Conservation (phyloP, 2,888 invertebrate species). For the Xestoiulus laeticollis region DNA sequence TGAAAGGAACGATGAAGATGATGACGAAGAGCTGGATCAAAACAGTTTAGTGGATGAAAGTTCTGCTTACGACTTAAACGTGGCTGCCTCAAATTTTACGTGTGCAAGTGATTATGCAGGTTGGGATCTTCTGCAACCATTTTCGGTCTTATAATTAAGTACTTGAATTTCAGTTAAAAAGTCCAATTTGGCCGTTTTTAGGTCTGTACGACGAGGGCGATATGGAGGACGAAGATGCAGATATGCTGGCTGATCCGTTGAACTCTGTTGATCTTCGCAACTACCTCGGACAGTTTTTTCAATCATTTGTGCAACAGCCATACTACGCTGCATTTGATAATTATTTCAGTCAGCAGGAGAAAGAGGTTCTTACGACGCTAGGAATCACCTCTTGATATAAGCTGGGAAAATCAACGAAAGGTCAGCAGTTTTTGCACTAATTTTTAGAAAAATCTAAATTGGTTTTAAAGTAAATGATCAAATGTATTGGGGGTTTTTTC, state of each 20-base stretch:
- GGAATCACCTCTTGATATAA: slow-evolving; percentile 50
- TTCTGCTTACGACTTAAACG: not conserved
- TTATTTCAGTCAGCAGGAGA: slow-evolving; percentile 71
- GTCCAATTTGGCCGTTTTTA: not conserved
- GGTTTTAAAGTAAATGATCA: not conserved
- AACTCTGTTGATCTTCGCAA: slow-evolving; percentile 72
- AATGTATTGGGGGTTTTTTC: not conserved
- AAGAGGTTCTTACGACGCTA: slow-evolving; percentile 65
- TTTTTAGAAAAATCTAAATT: not conserved
- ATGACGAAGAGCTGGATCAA: slow-evolving; percentile 38
- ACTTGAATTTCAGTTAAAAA: no score
- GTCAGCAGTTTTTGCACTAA: not conserved
- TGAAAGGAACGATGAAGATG: slow-evolving; percentile 64
- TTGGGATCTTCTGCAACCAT: not conserved
- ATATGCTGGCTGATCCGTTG: slow-evolving; percentile 72
- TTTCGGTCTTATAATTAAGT: not conserved
- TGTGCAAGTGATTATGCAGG: slow-evolving; percentile 11
- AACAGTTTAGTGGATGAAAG: slow-evolving; percentile 23
- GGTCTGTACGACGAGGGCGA: slow-evolving; percentile 58
- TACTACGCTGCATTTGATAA: slow-evolving; percentile 71
- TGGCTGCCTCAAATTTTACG: not conserved
- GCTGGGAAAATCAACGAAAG: not conserved
- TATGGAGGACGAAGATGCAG: slow-evolving; percentile 68
- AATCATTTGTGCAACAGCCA: slow-evolving; percentile 72
- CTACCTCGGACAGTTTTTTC: slow-evolving; percentile 73